Base-by-base conservation (phyloP, 2,888 invertebrate genomes). In the Mesorhabditis spiculigera region DNA sequence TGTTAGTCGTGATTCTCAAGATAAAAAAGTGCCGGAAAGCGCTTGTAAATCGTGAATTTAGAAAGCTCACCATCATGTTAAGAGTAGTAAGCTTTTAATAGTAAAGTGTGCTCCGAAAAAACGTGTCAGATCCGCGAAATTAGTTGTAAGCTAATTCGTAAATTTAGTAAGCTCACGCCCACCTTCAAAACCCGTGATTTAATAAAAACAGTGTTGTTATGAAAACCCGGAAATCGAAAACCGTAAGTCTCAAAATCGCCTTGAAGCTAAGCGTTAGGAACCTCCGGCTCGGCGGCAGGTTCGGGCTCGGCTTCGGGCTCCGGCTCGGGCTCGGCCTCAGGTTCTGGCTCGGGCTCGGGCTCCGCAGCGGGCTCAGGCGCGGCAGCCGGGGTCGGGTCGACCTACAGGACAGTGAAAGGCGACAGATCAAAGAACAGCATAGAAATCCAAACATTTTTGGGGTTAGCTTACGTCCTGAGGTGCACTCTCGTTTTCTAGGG, bases 211-310 rank as follows among this genome's bases (percentile, higher is more conserved):
- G 28, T 28, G 28, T 28, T 28, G 28, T 28, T 28, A 50, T 2
- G n/a, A 50, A 50, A 50, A n/a, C 58, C n/a, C 58, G 58, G 58
- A 50, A 3, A 50, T n/a, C 58, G 8, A 50, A 13, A 50, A 50
- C 8, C 8, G 58, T n/a, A 50, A 50, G 58, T n/a, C 8, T n/a
- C n/a, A 50, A 50, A 50, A 50, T 50, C 58, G 58, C 58, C 10
- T 50, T 10, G 10, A 13, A 13, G n/a, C 8, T 13, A 50, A n/a
- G n/a, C 58, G 10, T 50, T n/a, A 13, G 8, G 10, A 50, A n/a
- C 58, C 58, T 50, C 58, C n/a, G 58, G 8, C 58, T 50, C 58
- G 45, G 68, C 68, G 45, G 63, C 68, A 63, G 62, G 16, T 63
- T 68, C 68, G 63, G 58, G 6, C 6, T 10, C 68, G 63, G 68